A percentile compares a stretch with the other conserved stretches of the same genome.
Evolutionary conservation across 2,888 invertebrate species (phyloP).

Genomic region (Peribatodes rhomboidaria): DNA sequence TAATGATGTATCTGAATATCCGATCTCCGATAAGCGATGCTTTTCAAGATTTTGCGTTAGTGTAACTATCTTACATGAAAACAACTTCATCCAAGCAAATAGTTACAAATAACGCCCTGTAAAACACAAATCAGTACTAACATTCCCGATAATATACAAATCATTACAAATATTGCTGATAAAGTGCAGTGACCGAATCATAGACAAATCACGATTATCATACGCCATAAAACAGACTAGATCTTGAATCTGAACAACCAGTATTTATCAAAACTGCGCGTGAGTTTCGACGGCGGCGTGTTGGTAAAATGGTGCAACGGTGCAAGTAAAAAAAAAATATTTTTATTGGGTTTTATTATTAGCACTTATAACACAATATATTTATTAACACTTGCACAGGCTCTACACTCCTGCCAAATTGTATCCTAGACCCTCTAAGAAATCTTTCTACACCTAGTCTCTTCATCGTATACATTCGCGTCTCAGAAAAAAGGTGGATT

Average conservation of each 20-base stretch:
- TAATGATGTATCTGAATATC: too few relatives aligned
- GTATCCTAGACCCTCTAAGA: too few relatives aligned
- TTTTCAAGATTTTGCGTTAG: too few relatives aligned
- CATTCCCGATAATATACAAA: slow-evolving; percentile 17
- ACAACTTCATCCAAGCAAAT: slow-evolving; percentile 19
- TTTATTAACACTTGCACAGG: too few relatives aligned
- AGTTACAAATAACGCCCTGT: slow-evolving; percentile 22
- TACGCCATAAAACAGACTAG: slow-evolving; percentile 62
- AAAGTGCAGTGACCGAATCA: slow-evolving; percentile 57
- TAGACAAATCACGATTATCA: slow-evolving; percentile 72
- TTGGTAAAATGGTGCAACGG: neutral
- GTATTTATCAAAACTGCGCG: slow-evolving; percentile 50
- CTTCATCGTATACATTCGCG: too few relatives aligned
- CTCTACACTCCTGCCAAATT: too few relatives aligned
- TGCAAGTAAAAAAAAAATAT: neutral
- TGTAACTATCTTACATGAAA: neutral
- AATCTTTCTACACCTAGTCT: too few relatives aligned
- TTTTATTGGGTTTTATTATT: too few relatives aligned
- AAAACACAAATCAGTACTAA: slow-evolving; percentile 9
- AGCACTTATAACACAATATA: too few relatives aligned
- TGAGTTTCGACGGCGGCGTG: slow-evolving; percentile 5
- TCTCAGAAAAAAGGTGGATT: too few relatives aligned
- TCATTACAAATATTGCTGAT: slow-evolving; percentile 49
- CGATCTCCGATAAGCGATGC: too few relatives aligned
- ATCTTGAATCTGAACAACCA: slow-evolving; percentile 62